Conservation (phyloP, 1,140 invertebrate genomes). For the Camponotus vicinus region DNA sequence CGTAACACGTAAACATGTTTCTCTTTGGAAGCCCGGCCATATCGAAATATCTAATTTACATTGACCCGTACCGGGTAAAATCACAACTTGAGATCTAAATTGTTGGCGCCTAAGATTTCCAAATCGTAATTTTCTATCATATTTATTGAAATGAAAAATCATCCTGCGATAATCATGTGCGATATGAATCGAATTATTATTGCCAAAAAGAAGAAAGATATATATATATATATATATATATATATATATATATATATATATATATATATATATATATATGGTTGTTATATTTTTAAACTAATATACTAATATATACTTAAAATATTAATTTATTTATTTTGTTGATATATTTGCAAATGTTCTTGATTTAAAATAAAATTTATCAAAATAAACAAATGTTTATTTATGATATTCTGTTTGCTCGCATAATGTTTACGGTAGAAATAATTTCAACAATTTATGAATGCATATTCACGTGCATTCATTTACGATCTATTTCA, state of each 20-base stretch:
- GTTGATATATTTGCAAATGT: neutral
- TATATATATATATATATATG: neutral
- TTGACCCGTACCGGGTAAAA: neutral
- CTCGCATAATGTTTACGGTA: neutral
- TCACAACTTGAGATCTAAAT: neutral
- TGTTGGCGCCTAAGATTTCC: neutral
- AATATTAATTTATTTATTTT: conserved; percentile 3
- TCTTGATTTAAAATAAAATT: neutral
- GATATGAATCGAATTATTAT: neutral
- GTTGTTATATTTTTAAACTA: neutral
- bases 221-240: neutral
- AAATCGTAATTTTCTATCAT: neutral
- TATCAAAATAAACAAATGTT: neutral
- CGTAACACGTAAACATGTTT: conserved; percentile 27
- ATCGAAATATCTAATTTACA: neutral
- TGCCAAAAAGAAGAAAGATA: neutral
- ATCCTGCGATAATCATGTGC: neutral
- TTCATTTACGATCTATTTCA: conserved; percentile 26
- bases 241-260: too few relatives aligned
- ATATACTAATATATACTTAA: too few relatives aligned
- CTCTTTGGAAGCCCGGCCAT: neutral
- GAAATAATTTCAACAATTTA: neutral
- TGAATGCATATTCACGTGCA: neutral
- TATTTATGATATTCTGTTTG: neutral
- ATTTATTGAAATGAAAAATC: neutral